Conservation (phyloP, 2,888 invertebrate species). For the Mechanitis mazaeus region DNA sequence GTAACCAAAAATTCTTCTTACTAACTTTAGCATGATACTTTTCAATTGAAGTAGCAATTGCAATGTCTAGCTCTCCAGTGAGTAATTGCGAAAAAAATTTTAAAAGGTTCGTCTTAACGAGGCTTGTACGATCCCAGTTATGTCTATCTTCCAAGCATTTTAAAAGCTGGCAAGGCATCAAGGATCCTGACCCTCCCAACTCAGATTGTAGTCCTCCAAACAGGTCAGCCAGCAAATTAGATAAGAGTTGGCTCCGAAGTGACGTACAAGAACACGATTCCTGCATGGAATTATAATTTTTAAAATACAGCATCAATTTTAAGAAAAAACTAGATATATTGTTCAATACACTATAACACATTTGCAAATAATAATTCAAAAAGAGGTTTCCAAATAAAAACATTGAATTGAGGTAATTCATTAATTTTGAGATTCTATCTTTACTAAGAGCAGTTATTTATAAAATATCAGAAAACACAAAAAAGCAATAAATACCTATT, state of each 20-base stretch:
- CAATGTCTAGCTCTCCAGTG: conserved; percentile 60
- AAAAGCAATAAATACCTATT: no score
- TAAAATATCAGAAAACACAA: no score
- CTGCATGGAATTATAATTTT: conserved; percentile 32
- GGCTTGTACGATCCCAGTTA: conserved; percentile 57
- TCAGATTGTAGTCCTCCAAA: conserved; percentile 60
- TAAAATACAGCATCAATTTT: no score
- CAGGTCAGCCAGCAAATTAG: conserved; percentile 51
- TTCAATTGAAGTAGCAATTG: conserved; percentile 63
- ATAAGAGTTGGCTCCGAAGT: conserved; percentile 50
- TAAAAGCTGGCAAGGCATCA: conserved; percentile 63
- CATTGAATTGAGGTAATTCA: no score
- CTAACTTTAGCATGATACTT: conserved; percentile 63
- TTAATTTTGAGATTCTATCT: no score
- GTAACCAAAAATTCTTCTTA: conserved; percentile 6
- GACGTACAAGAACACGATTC: conserved; percentile 64
- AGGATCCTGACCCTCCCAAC: conserved; percentile 38
- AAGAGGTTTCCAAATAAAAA: not conserved
- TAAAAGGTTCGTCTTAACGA: conserved; percentile 51
- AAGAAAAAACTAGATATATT: not conserved
- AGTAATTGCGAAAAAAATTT: conserved; percentile 55
- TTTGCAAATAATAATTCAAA: not conserved
- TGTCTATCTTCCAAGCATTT: conserved; percentile 66
- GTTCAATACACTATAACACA: not conserved
- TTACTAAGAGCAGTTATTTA: no score